Conservation (phyloP, 2,797 vertebrate species). For the Apodemus agrarius region DNA sequence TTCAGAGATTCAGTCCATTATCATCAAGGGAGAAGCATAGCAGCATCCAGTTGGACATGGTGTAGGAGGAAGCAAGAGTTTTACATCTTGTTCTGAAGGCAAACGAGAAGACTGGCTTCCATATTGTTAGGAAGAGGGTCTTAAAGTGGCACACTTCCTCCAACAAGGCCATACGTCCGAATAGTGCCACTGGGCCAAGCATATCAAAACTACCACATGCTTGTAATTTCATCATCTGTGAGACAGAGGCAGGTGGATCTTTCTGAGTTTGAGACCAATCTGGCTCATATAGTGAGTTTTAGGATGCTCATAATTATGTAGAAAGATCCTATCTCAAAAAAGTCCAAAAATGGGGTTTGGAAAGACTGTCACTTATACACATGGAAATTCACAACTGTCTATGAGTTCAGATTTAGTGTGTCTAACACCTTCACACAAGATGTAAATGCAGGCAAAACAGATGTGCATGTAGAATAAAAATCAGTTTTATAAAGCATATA, state of each 20-base stretch:
- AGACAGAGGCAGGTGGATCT: not conserved
- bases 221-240: not conserved
- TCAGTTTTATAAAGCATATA: not conserved
- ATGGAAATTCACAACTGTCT: not conserved
- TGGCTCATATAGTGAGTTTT: not conserved
- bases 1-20: not conserved
- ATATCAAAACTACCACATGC: not conserved
- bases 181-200: not conserved
- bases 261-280: not conserved
- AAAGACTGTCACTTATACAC: not conserved
- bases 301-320: not conserved
- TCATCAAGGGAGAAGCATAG: not conserved
- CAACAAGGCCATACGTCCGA: not conserved
- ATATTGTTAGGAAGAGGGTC: not conserved
- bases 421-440: not conserved
- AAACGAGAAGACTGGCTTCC: not conserved
- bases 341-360: not conserved
- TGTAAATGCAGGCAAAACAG: not conserved
- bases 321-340: not conserved
- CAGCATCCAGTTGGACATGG: not conserved
- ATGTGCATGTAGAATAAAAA: not conserved
- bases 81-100: not conserved
- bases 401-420: not conserved
- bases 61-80: not conserved
- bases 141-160: not conserved